Conservation (phyloP, 2,888 invertebrate genomes). For the Disparrhopalites patrizii region DNA sequence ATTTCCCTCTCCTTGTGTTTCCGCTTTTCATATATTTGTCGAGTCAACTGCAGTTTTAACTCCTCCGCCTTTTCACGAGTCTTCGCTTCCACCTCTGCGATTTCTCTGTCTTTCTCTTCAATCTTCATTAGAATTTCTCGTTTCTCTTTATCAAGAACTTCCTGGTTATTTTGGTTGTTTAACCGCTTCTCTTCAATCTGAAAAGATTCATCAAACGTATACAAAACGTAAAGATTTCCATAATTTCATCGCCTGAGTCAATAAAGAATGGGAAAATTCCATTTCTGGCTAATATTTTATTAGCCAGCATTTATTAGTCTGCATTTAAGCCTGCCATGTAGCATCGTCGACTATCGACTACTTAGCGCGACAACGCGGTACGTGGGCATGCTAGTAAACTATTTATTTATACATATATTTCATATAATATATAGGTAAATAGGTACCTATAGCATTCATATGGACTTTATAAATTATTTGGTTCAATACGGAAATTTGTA, state of each 20-base stretch:
- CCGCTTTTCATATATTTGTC: slow-evolving; percentile 26
- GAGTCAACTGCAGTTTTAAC: slow-evolving; percentile 18
- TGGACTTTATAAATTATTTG: too few species aligned
- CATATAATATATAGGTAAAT: too few species aligned
- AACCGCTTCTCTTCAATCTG: slow-evolving; percentile 27
- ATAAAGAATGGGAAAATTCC: neutral
- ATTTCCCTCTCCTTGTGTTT: slow-evolving; percentile 28
- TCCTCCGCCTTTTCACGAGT: slow-evolving; percentile 1
- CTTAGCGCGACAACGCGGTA: too few species aligned
- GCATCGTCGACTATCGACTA: too few species aligned
- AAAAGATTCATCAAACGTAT: neutral
- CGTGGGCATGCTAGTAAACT: too few species aligned
- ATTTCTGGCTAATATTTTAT: neutral
- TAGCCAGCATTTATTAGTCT: too few species aligned
- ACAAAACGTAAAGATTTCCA: neutral
- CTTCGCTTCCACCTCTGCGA: slow-evolving; percentile 18
- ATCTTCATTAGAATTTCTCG: slow-evolving; percentile 19
- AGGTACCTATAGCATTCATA: too few species aligned
- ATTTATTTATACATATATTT: too few species aligned
- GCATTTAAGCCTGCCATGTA: too few species aligned
- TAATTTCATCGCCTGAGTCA: neutral
- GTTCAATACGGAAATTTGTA: too few species aligned
- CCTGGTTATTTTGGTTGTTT: slow-evolving; percentile 11
- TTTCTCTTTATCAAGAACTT: slow-evolving; percentile 18
- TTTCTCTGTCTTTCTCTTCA: slow-evolving; percentile 23